phyloP scores from a whole-genome alignment of 2,113 vertebrate genomes.

The Rhinogobius similis region DNA sequence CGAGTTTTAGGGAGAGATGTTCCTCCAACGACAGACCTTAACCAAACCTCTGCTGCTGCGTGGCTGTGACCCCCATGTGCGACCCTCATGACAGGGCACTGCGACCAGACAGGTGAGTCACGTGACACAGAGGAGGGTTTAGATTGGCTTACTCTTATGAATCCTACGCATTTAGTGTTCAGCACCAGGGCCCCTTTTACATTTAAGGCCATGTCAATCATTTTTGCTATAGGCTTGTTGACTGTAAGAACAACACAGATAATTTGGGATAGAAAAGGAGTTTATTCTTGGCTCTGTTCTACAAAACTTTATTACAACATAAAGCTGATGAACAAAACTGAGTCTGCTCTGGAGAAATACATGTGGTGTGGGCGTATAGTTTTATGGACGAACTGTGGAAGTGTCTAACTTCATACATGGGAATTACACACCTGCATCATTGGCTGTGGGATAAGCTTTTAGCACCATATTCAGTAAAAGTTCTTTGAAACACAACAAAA shows the following conservation, averaged over 20 bases:
- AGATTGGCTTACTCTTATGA: too few species aligned
- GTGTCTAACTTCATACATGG: neutral
- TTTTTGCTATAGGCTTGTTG: neutral
- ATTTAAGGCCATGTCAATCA: too few species aligned
- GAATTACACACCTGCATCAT: conserved; percentile 20
- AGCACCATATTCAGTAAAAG: conserved; percentile 64
- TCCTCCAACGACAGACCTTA: neutral
- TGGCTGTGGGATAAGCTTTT: conserved; percentile 30
- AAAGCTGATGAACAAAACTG: conserved; percentile 78
- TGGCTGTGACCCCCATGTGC: too few species aligned
- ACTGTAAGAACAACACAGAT: neutral
- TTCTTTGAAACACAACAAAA: conserved; percentile 13
- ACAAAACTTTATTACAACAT: conserved; percentile 82
- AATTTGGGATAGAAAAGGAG: conserved; percentile 41
- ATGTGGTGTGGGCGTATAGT: conserved; percentile 34
- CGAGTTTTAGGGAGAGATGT: neutral
- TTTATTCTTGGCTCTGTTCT: conserved; percentile 75
- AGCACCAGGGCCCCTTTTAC: too few species aligned
- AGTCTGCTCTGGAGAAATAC: conserved; percentile 50
- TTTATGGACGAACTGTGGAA: conserved; percentile 39
- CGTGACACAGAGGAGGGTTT: neutral
- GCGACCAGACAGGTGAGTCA: neutral
- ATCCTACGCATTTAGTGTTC: too few species aligned
- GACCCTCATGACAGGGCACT: too few species aligned
- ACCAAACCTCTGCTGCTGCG: neutral